phyloP scores from a whole-genome alignment of 2,888 invertebrate genomes.

The Petrolisthes manimaculis region DNA sequence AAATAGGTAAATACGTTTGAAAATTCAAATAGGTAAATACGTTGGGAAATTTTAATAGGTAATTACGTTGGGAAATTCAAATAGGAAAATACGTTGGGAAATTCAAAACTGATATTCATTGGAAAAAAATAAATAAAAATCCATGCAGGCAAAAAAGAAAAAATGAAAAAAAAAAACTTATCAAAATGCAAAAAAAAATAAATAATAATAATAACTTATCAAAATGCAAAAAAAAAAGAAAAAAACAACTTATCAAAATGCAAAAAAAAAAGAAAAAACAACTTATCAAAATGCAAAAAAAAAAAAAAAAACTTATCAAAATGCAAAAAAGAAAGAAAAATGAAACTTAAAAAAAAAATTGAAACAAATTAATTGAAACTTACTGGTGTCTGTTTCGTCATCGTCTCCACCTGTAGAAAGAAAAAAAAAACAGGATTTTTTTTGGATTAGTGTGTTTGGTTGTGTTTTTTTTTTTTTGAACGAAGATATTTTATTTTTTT shows the following conservation, averaged over 20 bases:
- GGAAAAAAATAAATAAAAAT: neutral
- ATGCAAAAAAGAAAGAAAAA: neutral
- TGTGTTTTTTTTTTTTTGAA: no score
- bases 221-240: neutral
- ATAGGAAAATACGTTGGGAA: neutral
- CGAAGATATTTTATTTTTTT: no score
- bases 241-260: no score
- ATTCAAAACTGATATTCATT: neutral
- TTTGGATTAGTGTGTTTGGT: no score
- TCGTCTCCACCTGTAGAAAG: conserved; percentile 8
- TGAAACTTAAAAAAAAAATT: no score
- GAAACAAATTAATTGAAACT: no score
- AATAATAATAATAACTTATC: neutral
- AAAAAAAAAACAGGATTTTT: conserved; percentile 2
- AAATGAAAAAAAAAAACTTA: neutral
- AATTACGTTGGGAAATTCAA: neutral
- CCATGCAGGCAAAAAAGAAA: neutral
- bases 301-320: neutral
- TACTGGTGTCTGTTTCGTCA: neutral
- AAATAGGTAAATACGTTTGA: no score
- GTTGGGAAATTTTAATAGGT: neutral
- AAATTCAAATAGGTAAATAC: neutral
- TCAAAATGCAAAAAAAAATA: neutral
- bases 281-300: neutral
- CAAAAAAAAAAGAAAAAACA: no score